Conservation (phyloP, 2,797 vertebrate genomes). For the Thamnophis elegans region DNA sequence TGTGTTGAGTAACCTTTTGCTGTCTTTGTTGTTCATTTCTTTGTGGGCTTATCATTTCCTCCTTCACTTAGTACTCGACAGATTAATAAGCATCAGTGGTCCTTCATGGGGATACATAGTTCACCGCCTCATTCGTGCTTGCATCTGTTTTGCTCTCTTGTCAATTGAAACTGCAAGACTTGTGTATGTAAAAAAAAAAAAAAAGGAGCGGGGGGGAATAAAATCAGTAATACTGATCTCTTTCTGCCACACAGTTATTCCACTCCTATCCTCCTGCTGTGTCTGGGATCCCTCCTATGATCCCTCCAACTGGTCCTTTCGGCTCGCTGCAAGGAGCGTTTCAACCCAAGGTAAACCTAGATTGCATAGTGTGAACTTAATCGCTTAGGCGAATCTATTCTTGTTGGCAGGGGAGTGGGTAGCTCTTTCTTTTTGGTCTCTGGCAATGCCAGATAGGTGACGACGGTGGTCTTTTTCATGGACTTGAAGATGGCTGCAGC, state of each 20-base stretch:
- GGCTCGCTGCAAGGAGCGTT: conserved; percentile 97
- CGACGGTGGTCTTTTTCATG: background rate
- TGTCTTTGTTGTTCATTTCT: background rate
- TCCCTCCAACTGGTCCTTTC: conserved; percentile 94
- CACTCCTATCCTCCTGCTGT: conserved; percentile 95
- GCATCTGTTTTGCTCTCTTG: background rate
- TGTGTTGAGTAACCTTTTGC: background rate
- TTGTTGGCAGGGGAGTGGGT: background rate
- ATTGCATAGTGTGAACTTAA: too few species aligned
- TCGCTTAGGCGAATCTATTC: background rate
- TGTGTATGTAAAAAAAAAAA: rapidly evolving
- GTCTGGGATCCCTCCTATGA: conserved; percentile 95
- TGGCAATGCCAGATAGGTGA: background rate
- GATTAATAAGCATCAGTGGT: background rate
- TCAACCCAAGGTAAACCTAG: conserved; percentile 89
- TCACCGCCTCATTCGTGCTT: background rate
- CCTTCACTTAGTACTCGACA: background rate
- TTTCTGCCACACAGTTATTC: conserved; percentile 87
- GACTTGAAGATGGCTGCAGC: background rate
- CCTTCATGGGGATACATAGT: background rate
- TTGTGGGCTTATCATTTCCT: background rate
- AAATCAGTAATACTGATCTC: conserved; percentile 2
- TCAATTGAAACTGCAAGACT: background rate
- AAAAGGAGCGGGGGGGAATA: rapidly evolving
- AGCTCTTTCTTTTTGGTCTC: background rate